Percentiles rank a stretch among this genome's conserved stretches.
phyloP scores from a whole-genome alignment of 2,888 invertebrate species.

The Allolobophora icterica region DNA sequence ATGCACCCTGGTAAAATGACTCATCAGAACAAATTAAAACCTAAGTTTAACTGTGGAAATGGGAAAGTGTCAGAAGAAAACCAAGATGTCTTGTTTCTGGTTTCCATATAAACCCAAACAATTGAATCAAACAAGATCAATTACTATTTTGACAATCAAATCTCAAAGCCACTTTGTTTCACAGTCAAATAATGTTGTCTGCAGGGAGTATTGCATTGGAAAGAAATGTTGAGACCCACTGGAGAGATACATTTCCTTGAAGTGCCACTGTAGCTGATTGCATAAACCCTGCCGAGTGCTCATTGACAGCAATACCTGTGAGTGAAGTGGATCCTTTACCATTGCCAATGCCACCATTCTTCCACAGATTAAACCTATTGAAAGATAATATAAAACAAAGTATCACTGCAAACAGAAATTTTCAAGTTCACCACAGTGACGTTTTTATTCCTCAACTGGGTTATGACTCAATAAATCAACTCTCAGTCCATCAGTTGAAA shows the following conservation, averaged over 20 bases:
- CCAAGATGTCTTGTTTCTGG: not conserved
- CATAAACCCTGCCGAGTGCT: not conserved
- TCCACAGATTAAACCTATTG: not conserved
- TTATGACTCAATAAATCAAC: too few relatives aligned
- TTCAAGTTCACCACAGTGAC: not conserved
- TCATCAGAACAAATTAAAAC: not conserved
- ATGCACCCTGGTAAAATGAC: not conserved
- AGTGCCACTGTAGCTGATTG: too few relatives aligned
- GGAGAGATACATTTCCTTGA: too few relatives aligned
- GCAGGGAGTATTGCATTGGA: not conserved
- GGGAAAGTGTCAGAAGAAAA: not conserved
- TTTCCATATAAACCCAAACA: too few relatives aligned
- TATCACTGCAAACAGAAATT: not conserved
- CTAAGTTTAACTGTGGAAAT: not conserved
- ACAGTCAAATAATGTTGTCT: not conserved
- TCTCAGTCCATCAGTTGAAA: too few relatives aligned
- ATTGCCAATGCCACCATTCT: not conserved
- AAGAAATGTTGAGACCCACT: too few relatives aligned
- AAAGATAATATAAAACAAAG: not conserved
- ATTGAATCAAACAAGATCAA: not conserved
- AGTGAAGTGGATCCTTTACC: not conserved
- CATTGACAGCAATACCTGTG: not conserved
- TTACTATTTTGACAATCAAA: not conserved
- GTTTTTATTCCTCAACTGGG: not conserved
- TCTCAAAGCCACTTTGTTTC: not conserved